These are phyloP conservation scores for Drosophila kikkawai DNA, from an alignment of 1,140 invertebrate genomes.

Conservation along the genomic window DNA sequence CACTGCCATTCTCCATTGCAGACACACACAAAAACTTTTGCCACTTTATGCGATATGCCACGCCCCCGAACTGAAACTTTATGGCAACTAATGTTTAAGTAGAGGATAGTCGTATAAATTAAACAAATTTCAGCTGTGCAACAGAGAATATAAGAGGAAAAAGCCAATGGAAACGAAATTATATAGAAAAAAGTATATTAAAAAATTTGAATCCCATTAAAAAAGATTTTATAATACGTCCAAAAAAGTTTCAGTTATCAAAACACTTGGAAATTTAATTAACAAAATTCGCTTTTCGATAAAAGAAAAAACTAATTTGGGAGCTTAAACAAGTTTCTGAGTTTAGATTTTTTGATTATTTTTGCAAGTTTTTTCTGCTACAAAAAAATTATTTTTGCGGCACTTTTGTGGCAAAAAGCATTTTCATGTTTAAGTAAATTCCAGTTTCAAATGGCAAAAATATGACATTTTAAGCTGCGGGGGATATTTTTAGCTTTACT, in stretches of 20 bases:
- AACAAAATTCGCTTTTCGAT: too few species aligned
- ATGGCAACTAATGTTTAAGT: constrained; percentile 13
- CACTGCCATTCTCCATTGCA: constrained; percentile 16
- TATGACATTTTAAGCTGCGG: neutral
- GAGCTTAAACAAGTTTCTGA: neutral
- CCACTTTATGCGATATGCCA: constrained; percentile 38
- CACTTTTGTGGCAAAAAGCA: constrained; percentile 6
- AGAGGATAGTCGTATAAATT: neutral
- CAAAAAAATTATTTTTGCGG: neutral
- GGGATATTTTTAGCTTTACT: neutral
- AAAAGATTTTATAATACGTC: neutral
- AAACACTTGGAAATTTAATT: neutral
- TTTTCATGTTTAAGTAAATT: constrained; percentile 11
- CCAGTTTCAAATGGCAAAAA: neutral
- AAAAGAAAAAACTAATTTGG: too few species aligned
- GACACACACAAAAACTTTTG: constrained; percentile 19
- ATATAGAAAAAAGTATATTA: neutral
- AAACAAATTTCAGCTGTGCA: neutral
- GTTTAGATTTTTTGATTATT: neutral
- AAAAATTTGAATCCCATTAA: neutral
- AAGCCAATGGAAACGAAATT: neutral
- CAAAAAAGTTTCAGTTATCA: neutral
- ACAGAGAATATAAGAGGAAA: neutral
- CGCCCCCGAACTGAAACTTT: constrained; percentile 19
- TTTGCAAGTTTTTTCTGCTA: neutral